A percentile compares a stretch with the other conserved stretches of the same genome.
Conservation (phyloP, 2,113 vertebrate genomes). For the Sturnus vulgaris region DNA sequence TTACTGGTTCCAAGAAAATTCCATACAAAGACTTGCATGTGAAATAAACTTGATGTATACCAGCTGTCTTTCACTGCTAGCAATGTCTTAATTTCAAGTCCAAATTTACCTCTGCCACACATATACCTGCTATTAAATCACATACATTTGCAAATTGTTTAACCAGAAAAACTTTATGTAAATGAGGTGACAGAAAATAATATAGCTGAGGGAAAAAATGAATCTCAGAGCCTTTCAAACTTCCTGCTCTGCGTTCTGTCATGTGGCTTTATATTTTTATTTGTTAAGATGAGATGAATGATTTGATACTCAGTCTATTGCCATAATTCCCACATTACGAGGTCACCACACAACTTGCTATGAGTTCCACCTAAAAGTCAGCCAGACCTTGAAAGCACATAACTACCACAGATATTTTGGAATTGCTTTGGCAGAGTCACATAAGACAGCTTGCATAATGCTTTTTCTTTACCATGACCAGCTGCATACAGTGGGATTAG, state of each 20-base stretch:
- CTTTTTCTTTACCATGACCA: slow-evolving; percentile 3
- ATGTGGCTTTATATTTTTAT: background rate
- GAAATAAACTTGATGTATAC: slow-evolving; percentile 3
- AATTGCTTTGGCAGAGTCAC: background rate
- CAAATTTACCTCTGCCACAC: background rate
- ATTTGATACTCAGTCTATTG: background rate
- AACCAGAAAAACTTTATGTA: slow-evolving; percentile 29
- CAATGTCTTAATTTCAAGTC: background rate
- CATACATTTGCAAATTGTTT: background rate
- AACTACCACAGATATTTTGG: background rate
- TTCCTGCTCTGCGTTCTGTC: background rate
- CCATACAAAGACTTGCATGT: background rate
- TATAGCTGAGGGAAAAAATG: background rate
- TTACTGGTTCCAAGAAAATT: slow-evolving; percentile 1
- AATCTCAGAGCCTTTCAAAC: background rate
- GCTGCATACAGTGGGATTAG: background rate
- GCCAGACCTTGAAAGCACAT: background rate
- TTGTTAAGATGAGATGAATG: background rate
- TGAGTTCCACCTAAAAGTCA: background rate
- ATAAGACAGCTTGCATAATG: background rate
- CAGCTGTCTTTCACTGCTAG: background rate
- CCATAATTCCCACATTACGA: background rate
- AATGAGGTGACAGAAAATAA: slow-evolving; percentile 36
- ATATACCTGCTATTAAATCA: slow-evolving; percentile 9
- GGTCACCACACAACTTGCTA: background rate